Percentiles rank a stretch among this genome's conserved stretches.
Evolutionary conservation across 2,113 vertebrate species (phyloP).

Genomic region (Dendropsophus ebraccatus): DNA sequence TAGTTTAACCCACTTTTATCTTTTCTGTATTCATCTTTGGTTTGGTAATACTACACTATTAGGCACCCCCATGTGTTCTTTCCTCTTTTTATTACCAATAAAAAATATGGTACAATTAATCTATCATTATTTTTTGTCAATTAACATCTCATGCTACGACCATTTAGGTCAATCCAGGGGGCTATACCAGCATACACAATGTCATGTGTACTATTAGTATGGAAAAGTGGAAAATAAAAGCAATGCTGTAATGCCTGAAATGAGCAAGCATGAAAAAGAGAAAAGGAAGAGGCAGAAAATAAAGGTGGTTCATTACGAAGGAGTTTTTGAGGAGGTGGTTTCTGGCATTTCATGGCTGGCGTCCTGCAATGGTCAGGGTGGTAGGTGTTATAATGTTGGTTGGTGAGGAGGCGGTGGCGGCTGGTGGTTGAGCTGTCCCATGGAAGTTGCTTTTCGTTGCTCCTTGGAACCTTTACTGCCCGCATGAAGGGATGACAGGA

Average conservation of each 20-base stretch:
- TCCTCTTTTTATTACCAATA: too few species aligned
- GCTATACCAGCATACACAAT: background rate
- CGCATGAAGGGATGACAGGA: conserved; percentile 75
- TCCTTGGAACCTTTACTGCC: conserved; percentile 95
- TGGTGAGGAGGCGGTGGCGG: conserved; percentile 82
- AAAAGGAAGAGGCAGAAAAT: conserved; percentile 60
- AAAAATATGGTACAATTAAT: too few species aligned
- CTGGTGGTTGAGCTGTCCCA: conserved; percentile 83
- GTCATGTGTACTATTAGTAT: conserved; percentile 55
- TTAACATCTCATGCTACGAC: background rate
- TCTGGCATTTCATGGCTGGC: conserved; percentile 76
- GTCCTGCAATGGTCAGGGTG: conserved; percentile 85
- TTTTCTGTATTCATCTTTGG: too few species aligned
- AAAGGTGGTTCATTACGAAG: conserved; percentile 79
- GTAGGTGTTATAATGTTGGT: conserved; percentile 87
- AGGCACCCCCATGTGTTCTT: too few species aligned
- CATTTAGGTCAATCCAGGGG: background rate
- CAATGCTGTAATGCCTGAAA: conserved; percentile 65
- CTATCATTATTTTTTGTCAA: too few species aligned
- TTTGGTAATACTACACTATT: too few species aligned
- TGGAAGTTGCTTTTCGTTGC: conserved; percentile 84
- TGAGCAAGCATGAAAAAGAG: conserved; percentile 61
- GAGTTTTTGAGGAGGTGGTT: conserved; percentile 78
- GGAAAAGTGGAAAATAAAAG: conserved; percentile 60
- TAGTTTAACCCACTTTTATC: too few species aligned